phyloP scores from a whole-genome alignment of 2,888 invertebrate species.

The Cepaea hortensis region DNA sequence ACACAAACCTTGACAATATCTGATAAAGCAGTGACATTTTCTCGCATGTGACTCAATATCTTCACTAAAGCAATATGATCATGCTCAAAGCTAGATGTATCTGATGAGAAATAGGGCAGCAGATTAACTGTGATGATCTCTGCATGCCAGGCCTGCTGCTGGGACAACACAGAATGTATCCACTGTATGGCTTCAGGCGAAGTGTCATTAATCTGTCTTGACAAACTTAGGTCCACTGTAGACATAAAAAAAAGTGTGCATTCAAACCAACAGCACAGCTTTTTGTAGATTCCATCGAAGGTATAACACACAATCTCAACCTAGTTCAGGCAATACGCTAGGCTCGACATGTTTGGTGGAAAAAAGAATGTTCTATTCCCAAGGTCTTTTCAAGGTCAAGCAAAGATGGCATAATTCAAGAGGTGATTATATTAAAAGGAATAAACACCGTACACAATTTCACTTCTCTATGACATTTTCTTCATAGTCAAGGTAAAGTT shows the following conservation, averaged over 20 bases:
- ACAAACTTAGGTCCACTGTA: conserved; percentile 37
- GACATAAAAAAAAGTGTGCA: neutral
- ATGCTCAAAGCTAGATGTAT: neutral
- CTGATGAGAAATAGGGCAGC: conserved; percentile 29
- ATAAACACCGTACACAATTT: too few relatives aligned
- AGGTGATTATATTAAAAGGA: too few relatives aligned
- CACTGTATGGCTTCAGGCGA: conserved; percentile 4
- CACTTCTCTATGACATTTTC: too few relatives aligned
- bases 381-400: too few relatives aligned
- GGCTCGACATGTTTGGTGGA: too few relatives aligned
- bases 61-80: conserved; percentile 24
- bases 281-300: neutral
- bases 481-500: too few relatives aligned
- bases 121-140: conserved; percentile 40
- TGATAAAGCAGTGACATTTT: neutral
- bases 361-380: too few relatives aligned
- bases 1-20: conserved; percentile 5
- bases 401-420: too few relatives aligned
- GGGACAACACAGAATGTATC: neutral
- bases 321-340: neutral
- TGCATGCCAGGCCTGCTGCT: conserved; percentile 40
- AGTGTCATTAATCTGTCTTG: conserved; percentile 12
- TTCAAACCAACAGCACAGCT: neutral
- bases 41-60: conserved; percentile 3
- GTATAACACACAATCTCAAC: neutral